Conservation (phyloP, 1,140 invertebrate species). For the Drosophila setifemur region DNA sequence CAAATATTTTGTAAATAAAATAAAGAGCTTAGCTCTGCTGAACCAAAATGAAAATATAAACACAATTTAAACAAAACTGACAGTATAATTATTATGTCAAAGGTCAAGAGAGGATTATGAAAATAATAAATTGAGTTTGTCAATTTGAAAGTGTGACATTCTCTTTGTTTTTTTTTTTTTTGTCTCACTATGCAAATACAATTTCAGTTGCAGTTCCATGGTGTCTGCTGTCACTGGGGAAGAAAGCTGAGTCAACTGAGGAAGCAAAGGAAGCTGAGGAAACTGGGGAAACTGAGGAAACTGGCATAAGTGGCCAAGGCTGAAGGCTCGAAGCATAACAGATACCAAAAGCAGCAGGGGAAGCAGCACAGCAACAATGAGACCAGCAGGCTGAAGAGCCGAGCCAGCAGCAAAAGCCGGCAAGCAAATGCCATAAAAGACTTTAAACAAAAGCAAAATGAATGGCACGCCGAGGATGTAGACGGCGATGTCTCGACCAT, state of each 20-base stretch:
- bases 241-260: constrained; percentile 1
- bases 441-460: constrained; percentile 74
- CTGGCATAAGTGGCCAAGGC: constrained; percentile 62
- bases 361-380: constrained; percentile 16
- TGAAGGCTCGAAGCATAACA: constrained; percentile 12
- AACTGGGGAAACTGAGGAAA: constrained; percentile 7
- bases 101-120: too few relatives aligned
- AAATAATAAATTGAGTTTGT: too few relatives aligned
- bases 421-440: constrained; percentile 39
- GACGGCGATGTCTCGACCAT: constrained; percentile 59
- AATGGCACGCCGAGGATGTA: constrained; percentile 69
- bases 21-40: too few relatives aligned
- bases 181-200: constrained; percentile 56
- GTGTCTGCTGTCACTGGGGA: constrained; percentile 10
- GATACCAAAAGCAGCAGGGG: constrained; percentile 25
- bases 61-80: too few relatives aligned
- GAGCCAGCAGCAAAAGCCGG: constrained; percentile 10
- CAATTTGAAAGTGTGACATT: too few relatives aligned
- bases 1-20: too few relatives aligned
- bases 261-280: constrained; percentile 22
- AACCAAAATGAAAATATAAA: too few relatives aligned
- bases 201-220: constrained; percentile 63
- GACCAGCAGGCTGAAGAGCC: constrained; percentile 8
- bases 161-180: not conserved
- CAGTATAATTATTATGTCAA: too few relatives aligned